Percentiles rank a stretch among this genome's conserved stretches.
phyloP scores from a whole-genome alignment of 2,113 vertebrate species.

The Egretta garzetta region DNA sequence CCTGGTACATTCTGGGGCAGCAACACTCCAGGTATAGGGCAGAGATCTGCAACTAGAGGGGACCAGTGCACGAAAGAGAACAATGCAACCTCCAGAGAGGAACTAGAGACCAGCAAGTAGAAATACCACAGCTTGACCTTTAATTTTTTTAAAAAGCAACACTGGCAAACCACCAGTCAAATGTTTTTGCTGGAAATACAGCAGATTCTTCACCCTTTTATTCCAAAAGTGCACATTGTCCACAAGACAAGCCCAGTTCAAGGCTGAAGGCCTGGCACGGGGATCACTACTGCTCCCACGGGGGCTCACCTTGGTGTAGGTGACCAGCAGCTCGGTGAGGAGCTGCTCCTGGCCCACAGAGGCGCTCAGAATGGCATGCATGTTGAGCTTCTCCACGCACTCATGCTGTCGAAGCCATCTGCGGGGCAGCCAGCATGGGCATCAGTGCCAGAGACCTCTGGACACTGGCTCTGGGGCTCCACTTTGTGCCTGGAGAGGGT shows the following conservation, averaged over 20 bases:
- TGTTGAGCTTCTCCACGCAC: conserved; percentile 91
- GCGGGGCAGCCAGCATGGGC: background rate
- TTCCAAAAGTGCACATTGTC: background rate
- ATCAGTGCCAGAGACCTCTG: background rate
- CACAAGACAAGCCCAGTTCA: background rate
- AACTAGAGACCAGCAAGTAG: background rate
- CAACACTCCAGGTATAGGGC: fast-evolving
- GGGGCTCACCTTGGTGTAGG: conserved; percentile 83
- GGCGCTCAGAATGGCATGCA: conserved; percentile 90
- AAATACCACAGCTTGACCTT: background rate
- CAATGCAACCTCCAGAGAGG: background rate
- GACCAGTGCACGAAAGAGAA: fast-evolving
- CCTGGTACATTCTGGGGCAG: background rate
- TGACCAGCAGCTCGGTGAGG: conserved; percentile 88
- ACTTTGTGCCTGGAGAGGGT: background rate
- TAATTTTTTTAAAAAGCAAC: background rate
- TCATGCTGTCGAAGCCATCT: conserved; percentile 95
- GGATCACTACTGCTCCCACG: no score
- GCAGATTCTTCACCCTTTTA: background rate
- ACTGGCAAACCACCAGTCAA: background rate
- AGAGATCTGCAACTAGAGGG: fast-evolving
- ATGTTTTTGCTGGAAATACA: fast-evolving
- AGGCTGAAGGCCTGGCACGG: background rate
- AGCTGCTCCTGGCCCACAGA: conserved; percentile 83
- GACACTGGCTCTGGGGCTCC: fast-evolving